phyloP scores from a whole-genome alignment of 92 coral and sea anemone species.

The Porites rus region DNA sequence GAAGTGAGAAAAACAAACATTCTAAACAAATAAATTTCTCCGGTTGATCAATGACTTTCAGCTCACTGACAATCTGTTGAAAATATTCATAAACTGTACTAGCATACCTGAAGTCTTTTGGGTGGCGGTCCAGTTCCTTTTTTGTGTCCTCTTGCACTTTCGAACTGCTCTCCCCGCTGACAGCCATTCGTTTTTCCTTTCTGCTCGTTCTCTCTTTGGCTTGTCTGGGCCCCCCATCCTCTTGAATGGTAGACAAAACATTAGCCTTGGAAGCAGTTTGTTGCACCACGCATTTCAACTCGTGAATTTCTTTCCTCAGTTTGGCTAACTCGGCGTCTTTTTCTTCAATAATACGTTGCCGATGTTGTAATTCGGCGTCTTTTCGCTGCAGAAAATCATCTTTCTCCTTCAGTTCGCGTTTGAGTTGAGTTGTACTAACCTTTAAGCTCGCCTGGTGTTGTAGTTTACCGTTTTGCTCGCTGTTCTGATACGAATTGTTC shows the following conservation, averaged over 20 bases:
- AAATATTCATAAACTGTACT: not conserved
- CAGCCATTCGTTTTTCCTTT: conserved; percentile 96
- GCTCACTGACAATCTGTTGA: not conserved
- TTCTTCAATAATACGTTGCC: conserved; percentile 81
- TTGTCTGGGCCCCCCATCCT: conserved; percentile 45
- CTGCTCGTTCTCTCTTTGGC: conserved; percentile 24
- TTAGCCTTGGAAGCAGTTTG: conserved; percentile 76
- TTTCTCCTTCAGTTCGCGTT: conserved; percentile 81
- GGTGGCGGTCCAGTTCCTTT: conserved; percentile 86
- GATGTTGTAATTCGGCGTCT: conserved; percentile 87
- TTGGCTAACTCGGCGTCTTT: conserved; percentile 86
- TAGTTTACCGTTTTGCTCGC: conserved; percentile 42
- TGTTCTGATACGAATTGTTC: conserved; percentile 42
- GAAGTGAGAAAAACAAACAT: conserved; percentile 20
- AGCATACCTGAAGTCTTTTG: conserved; percentile 94
- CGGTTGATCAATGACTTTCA: not conserved
- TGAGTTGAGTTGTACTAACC: conserved; percentile 54
- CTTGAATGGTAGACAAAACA: conserved; percentile 73
- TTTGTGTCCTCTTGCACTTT: conserved; percentile 84
- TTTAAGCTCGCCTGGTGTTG: not conserved
- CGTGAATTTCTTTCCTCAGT: conserved; percentile 94
- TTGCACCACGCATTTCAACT: conserved; percentile 94
- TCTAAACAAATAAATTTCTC: conserved; percentile 25
- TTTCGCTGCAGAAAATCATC: conserved; percentile 90
- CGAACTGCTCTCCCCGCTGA: conserved; percentile 97